Base-by-base conservation (phyloP, 2,888 invertebrate genomes). In the Sinhomidia bicolor region DNA sequence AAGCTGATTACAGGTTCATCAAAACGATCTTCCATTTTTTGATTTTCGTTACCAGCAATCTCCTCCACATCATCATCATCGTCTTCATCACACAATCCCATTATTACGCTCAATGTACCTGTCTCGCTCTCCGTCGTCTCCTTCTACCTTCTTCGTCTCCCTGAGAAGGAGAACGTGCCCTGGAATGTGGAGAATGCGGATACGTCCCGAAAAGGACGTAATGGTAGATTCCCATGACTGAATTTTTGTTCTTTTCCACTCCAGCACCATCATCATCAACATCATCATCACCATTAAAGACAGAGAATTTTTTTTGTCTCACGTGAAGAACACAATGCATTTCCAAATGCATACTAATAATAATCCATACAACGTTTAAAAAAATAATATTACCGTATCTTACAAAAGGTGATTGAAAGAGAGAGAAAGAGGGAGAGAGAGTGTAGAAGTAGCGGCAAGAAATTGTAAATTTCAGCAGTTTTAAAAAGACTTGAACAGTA, bases 1-100 rank as follows among this genome's bases (percentile, higher is more conserved):
- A 74, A 74, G 47, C 74, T 74, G 74, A 74, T 74, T 74, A 74
- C 47, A 74, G 44, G 47, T 74, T 44, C 44, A 41, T 44, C 20
- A 44, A 23, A 71, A 23, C 36, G 32, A 62, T 41, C 17, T 36
- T 68, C 36, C 10, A 3, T 51, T 14, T 51, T 51, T 51, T 23
- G 54, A 17, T 54, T 54, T 54, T 17, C 14, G 17, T n/a, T 17
- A 17, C 17, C n/a, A 54, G 54, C 17, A 54, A 6, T 26, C 26
- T 60, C 57, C 23, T 9, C 32, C 32, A 9, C 65, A 62, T 65
- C 65, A 0, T 71, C 44, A 7, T 9, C 60, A 2, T 60, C 60
- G 12, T 12, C 12, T 60, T 12, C 26, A 17, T 23, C 60, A 32
- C 32, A 65, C 7, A 65, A 32, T 17, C 17, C 65, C 65, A 65